Conservation (phyloP, 1,140 invertebrate genomes). For the Zaprionus nigranus region DNA sequence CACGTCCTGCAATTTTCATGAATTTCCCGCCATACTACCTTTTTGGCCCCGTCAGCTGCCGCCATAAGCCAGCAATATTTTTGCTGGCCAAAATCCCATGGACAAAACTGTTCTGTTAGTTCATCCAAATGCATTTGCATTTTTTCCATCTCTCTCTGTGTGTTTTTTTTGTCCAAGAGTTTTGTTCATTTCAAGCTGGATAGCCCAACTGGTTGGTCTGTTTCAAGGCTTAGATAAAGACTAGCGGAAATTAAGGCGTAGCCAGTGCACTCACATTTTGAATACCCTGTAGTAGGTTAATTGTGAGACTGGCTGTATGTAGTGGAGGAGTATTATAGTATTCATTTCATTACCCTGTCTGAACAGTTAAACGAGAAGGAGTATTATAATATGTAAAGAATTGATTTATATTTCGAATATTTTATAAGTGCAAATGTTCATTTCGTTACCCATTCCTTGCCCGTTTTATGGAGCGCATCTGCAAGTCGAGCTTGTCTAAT, state of each 20-base stretch:
- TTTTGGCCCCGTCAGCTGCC: conserved; percentile 31
- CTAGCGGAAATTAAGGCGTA: conserved; percentile 54
- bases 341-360: too few relatives aligned
- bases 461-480: background rate
- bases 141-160: conserved; percentile 13
- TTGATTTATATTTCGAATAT: background rate
- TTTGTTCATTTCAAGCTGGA: conserved; percentile 27
- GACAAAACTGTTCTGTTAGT: conserved; percentile 30
- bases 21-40: conserved; percentile 19
- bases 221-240: conserved; percentile 65
- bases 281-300: background rate
- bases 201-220: conserved; percentile 46
- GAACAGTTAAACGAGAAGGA: background rate
- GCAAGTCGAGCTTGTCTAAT: background rate
- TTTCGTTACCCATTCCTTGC: background rate
- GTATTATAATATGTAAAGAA: background rate
- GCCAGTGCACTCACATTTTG: conserved; percentile 21
- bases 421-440: background rate
- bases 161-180: conserved; percentile 18
- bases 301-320: background rate
- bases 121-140: conserved; percentile 64
- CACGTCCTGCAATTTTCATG: conserved; percentile 31
- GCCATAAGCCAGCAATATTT: conserved; percentile 28
- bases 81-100: conserved; percentile 13
- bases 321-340: background rate